phyloP scores from a whole-genome alignment of 1,140 invertebrate genomes.

The Drosophila asahinai region DNA sequence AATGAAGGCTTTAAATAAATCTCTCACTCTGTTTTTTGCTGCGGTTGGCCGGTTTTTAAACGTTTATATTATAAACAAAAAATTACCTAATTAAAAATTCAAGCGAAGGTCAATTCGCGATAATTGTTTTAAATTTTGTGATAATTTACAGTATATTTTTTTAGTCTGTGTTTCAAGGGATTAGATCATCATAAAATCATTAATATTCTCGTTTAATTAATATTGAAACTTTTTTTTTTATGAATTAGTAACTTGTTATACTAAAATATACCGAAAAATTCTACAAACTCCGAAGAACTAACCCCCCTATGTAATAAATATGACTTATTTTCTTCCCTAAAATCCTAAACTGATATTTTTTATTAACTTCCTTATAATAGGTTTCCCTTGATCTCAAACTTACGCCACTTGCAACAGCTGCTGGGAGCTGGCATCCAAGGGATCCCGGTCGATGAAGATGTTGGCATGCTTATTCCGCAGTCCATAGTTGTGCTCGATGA shows the following conservation, averaged over 20 bases:
- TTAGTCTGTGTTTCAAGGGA: not conserved
- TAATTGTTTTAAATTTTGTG: not conserved
- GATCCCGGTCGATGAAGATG: slow-evolving; percentile 89
- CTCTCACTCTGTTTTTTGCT: not conserved
- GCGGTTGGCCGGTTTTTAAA: not conserved
- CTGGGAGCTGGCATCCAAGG: slow-evolving; percentile 86
- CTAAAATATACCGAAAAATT: too few relatives aligned
- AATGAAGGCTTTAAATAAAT: not conserved
- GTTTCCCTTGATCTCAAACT: slow-evolving; percentile 44
- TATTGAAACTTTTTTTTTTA: not conserved
- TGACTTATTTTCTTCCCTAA: too few relatives aligned
- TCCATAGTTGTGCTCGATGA: slow-evolving; percentile 89
- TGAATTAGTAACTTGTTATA: too few relatives aligned
- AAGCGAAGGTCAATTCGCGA: not conserved
- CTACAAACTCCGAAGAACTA: too few relatives aligned
- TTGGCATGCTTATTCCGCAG: slow-evolving; percentile 88
- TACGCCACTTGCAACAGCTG: slow-evolving; percentile 87
- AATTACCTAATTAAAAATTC: slow-evolving; percentile 1
- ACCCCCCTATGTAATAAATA: too few relatives aligned
- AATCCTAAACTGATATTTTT: too few relatives aligned
- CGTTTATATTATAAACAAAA: not conserved
- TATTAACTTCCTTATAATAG: too few relatives aligned
- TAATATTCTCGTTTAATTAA: not conserved
- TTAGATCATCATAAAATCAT: too few relatives aligned
- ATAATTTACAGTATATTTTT: too few relatives aligned